Evolutionary conservation across 2,888 invertebrate genomes (phyloP).

Genomic region (Andrena minutula): DNA sequence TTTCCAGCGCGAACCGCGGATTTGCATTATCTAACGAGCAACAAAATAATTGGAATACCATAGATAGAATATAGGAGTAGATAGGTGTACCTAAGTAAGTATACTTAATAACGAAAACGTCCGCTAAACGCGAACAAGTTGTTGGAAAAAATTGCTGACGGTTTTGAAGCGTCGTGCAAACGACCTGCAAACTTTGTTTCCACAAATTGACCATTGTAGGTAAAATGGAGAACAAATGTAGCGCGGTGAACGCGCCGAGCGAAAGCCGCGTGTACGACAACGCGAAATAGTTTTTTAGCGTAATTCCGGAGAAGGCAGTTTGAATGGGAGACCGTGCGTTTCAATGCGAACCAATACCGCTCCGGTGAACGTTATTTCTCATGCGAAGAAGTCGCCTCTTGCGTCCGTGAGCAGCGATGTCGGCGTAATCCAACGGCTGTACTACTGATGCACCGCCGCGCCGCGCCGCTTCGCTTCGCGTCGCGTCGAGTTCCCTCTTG

Average conservation of each 20-base stretch:
- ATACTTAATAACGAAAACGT: slow-evolving; percentile 3
- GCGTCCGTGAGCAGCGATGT: neutral
- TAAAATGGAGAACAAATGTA: neutral
- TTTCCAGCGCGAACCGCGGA: neutral
- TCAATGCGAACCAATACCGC: too few species aligned
- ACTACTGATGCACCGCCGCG: neutral
- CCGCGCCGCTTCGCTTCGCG: neutral
- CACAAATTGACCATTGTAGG: slow-evolving; percentile 8
- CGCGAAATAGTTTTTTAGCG: slow-evolving; percentile 6
- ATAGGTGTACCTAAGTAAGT: neutral
- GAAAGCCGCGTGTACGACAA: neutral
- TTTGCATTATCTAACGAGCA: slow-evolving; percentile 16
- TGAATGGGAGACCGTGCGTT: neutral
- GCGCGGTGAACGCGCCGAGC: neutral
- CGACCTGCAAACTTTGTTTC: slow-evolving; percentile 15
- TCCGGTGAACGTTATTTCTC: slow-evolving; percentile 1
- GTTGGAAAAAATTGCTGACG: neutral
- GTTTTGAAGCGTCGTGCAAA: too few species aligned
- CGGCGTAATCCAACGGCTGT: neutral
- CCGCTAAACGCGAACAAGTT: neutral
- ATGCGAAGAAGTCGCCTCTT: neutral
- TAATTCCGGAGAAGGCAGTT: neutral
- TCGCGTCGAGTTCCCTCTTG: neutral
- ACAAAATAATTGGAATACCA: slow-evolving; percentile 2
- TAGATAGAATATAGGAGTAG: neutral